These are phyloP conservation scores for Heterocephalus glaber DNA, from an alignment of 2,113 vertebrate species.

Conservation along the genomic window DNA sequence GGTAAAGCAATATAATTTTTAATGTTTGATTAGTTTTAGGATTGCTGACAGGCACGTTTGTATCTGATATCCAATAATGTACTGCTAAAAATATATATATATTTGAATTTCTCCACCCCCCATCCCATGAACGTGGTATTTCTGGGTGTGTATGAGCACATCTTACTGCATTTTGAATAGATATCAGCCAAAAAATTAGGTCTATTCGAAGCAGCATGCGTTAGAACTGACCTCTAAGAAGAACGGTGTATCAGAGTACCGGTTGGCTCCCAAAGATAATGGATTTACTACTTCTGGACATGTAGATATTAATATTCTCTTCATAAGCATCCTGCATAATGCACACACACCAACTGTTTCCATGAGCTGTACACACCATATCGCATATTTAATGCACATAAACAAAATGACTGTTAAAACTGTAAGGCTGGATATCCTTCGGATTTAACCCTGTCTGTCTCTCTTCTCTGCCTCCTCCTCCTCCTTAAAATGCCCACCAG, in stretches of 20 bases:
- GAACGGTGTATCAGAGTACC: constrained; percentile 69
- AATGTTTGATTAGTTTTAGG: constrained; percentile 71
- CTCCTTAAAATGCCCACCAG: constrained; percentile 63
- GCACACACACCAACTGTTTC: constrained; percentile 69
- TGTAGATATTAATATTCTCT: constrained; percentile 59
- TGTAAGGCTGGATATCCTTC: constrained; percentile 52
- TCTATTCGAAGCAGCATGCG: constrained; percentile 66
- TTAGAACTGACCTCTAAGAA: constrained; percentile 80
- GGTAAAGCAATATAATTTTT: constrained; percentile 55
- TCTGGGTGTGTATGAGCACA: constrained; percentile 77
- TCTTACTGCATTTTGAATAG: constrained; percentile 81
- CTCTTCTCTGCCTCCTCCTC: constrained; percentile 6
- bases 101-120: constrained; percentile 66
- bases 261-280: constrained; percentile 43
- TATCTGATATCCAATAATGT: constrained; percentile 64
- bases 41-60: constrained; percentile 68
- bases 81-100: constrained; percentile 63
- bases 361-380: constrained; percentile 34
- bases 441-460: constrained; percentile 63
- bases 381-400: constrained; percentile 54
- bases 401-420: constrained; percentile 50
- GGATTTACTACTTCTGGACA: constrained; percentile 62
- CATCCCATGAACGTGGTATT: constrained; percentile 54
- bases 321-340: constrained; percentile 59
- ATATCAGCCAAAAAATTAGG: constrained; percentile 70